Evolutionary conservation across 2,797 vertebrate species (phyloP).

Genomic region (Dicrostonyx torquatus): DNA sequence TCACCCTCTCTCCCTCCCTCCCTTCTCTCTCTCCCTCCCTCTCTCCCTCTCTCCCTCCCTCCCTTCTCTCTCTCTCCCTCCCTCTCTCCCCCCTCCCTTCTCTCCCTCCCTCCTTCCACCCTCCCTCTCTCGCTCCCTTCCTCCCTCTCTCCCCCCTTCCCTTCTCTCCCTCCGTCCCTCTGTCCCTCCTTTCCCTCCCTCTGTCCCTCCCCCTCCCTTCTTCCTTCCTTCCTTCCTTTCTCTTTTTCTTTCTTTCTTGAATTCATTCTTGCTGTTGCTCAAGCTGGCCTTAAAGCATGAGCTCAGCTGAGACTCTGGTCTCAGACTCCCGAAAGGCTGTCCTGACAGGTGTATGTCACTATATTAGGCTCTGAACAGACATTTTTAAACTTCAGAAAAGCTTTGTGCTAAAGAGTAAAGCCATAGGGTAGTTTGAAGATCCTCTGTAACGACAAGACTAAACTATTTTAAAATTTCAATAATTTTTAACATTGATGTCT

Average conservation of each 20-base stretch:
- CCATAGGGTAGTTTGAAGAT: not conserved
- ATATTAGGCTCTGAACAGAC: not conserved
- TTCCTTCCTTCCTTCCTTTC: fast-evolving
- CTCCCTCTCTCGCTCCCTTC: no score
- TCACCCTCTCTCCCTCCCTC: not conserved
- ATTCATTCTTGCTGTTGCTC: not conserved
- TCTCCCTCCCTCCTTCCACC: no score
- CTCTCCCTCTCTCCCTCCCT: no score
- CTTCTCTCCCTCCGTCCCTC: no score
- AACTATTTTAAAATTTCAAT: slow-evolving; percentile 14
- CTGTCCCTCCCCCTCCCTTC: not conserved
- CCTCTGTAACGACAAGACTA: not conserved
- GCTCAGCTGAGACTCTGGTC: not conserved
- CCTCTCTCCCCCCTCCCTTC: fast-evolving
- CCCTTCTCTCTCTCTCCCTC: no score
- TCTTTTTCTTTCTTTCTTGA: not conserved
- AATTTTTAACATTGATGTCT: slow-evolving; percentile 22
- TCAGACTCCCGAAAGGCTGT: not conserved
- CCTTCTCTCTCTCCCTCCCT: not conserved
- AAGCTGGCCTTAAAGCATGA: not conserved
- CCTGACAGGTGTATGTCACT: not conserved
- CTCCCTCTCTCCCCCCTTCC: no score
- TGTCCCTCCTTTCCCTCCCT: no score
- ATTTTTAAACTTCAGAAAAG: slow-evolving; percentile 36
- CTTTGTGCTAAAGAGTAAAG: not conserved